Evolutionary conservation across 2,888 invertebrate species (phyloP).

Genomic region (Isoperla grammatica): DNA sequence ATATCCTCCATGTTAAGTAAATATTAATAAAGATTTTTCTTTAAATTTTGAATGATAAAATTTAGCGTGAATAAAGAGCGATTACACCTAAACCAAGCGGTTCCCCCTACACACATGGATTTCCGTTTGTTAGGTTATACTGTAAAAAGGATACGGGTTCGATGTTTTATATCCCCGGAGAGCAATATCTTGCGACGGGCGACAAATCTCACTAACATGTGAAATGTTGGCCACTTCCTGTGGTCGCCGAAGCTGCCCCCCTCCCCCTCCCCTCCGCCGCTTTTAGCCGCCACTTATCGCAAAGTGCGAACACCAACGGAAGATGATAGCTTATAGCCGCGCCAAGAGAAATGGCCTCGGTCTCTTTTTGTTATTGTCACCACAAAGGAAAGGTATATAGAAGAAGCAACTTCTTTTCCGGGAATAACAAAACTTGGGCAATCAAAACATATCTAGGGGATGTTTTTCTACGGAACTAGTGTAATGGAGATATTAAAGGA

Average conservation of each 20-base stretch:
- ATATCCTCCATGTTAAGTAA: no score
- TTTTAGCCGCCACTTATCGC: conserved; percentile 24
- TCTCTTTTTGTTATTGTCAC: neutral
- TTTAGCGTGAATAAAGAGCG: no score
- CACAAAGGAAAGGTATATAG: neutral
- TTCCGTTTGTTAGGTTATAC: conserved; percentile 1
- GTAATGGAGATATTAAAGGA: no score
- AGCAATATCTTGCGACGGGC: conserved; percentile 21
- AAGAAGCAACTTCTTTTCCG: neutral
- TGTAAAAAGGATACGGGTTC: conserved; percentile 6
- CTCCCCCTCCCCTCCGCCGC: neutral
- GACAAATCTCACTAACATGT: conserved; percentile 23
- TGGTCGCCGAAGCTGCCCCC: no score
- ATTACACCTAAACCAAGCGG: no score
- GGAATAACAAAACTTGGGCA: conserved; percentile 5
- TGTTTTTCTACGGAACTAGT: conserved; percentile 1
- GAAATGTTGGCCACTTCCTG: conserved; percentile 26
- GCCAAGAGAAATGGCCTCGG: conserved; percentile 1
- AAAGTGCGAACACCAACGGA: conserved; percentile 22
- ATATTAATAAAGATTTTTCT: no score
- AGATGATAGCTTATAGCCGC: conserved; percentile 23
- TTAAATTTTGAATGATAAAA: no score
- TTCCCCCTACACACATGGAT: no score
- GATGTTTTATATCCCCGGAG: conserved; percentile 20
- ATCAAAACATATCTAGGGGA: conserved; percentile 1